phyloP scores from a whole-genome alignment of 2,888 invertebrate species.

The Chesias legatella region DNA sequence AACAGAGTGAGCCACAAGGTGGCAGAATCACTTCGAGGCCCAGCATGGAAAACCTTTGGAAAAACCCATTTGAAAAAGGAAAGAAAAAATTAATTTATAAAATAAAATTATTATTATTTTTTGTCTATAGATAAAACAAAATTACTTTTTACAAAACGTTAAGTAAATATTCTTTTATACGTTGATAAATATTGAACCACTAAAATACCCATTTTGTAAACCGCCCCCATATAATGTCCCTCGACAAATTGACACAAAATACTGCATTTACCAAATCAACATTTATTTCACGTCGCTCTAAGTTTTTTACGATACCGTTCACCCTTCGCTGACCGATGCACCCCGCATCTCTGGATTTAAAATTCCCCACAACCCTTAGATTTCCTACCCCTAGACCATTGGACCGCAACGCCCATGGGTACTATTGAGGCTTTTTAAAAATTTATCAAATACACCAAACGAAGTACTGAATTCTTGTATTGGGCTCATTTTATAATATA shows the following conservation, averaged over 20 bases:
- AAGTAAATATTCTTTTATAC: no score
- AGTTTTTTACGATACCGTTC: constrained; percentile 20
- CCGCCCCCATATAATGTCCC: constrained; percentile 7
- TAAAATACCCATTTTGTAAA: neutral
- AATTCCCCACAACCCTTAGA: constrained; percentile 20
- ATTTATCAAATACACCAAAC: constrained; percentile 60
- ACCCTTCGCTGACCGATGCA: constrained; percentile 21
- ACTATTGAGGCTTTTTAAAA: constrained; percentile 61
- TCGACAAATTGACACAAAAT: constrained; percentile 15
- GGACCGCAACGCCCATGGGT: constrained; percentile 44
- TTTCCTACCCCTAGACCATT: constrained; percentile 15
- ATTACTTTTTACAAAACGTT: no score
- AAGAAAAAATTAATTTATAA: no score
- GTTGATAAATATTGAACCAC: no score
- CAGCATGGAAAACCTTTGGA: no score
- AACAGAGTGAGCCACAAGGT: no score
- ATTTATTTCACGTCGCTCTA: constrained; percentile 27
- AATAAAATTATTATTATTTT: no score
- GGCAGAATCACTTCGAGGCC: no score
- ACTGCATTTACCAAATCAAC: constrained; percentile 15
- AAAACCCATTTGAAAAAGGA: no score
- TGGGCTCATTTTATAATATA: constrained; percentile 10
- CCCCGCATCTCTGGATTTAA: constrained; percentile 15
- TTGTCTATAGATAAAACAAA: no score
- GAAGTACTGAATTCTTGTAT: constrained; percentile 34